Base-by-base conservation (phyloP, 1,140 invertebrate species). In the Bilobella aurantiaca region DNA sequence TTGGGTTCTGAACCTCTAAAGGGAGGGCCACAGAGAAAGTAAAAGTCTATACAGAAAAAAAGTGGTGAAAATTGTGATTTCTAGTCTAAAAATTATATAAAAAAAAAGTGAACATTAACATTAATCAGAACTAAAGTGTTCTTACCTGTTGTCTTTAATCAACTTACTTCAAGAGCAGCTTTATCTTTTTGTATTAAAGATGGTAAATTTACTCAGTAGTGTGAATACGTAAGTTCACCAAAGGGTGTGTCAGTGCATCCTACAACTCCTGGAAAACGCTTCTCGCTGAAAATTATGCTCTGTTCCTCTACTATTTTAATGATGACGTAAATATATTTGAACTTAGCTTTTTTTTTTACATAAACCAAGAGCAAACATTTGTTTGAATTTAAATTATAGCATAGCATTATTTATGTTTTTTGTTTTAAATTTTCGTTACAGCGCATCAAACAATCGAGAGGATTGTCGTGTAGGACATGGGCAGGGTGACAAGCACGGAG, bases 261-360 rank as follows among this genome's bases (percentile, higher is more conserved):
- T 47, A n/a, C n/a, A n/a, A n/a, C n/a, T n/a, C n/a, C n/a, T n/a
- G n/a, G n/a, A n/a, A n/a, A n/a, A n/a, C n/a, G n/a, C n/a, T n/a
- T n/a, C n/a, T n/a, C n/a, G n/a, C n/a, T n/a, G n/a, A n/a, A 66
- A 67, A 58, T 21, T 8, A 58, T 58, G 57, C 30, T 58, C 2
- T 28, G 57, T 29, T 56, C 31, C 64, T 58, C 57, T 66, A 70
- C 66, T 16, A 57, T 67, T 29, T 32, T 70, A 25, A 70, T 70
- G 69, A 65, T 70, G 65, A 70, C 69, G 69, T 70, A 67, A 70
- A 66, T 53, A 21, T 21, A 5, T n/a, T 65, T 47, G n/a, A n/a
- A n/a, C 31, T 21, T 21, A 29, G 3, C 29, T 47, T 21, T 21
- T 42, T 31, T 46, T 21, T 30, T 46, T 2, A n/a, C 23, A 47